These are phyloP conservation scores for Bos taurus DNA, from an alignment of 2,113 vertebrate species.

Conservation along the genomic window DNA sequence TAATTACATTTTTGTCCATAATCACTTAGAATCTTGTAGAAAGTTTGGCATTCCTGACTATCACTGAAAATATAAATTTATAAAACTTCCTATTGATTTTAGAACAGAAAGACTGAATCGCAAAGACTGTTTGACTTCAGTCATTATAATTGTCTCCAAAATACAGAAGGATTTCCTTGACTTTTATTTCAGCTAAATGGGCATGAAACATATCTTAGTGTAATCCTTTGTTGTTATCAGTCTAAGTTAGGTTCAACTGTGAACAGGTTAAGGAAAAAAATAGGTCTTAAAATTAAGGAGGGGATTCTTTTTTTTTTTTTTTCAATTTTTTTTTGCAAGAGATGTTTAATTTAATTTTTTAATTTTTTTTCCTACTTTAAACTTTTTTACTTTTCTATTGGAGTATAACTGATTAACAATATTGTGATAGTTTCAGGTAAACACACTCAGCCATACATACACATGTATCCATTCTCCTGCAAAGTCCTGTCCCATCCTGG, in stretches of 20 bases:
- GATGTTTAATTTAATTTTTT: neutral
- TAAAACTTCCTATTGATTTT: neutral
- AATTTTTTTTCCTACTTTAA: neutral
- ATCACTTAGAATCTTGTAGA: fast-evolving
- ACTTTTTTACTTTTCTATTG: neutral
- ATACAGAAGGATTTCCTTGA: neutral
- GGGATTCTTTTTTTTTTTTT: neutral
- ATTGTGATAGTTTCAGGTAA: neutral
- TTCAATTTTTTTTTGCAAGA: neutral
- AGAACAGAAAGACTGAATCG: neutral
- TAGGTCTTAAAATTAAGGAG: neutral
- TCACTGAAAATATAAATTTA: neutral
- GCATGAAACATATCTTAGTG: neutral
- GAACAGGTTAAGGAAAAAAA: neutral
- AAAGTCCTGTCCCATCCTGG: neutral
- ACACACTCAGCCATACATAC: fast-evolving
- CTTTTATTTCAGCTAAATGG: neutral
- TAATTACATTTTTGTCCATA: neutral
- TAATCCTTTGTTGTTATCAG: neutral
- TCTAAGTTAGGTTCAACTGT: neutral
- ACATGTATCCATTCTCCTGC: neutral
- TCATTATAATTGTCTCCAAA: neutral
- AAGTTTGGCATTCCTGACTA: neutral
- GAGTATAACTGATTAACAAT: neutral
- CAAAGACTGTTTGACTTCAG: neutral